phyloP scores from a whole-genome alignment of 2,888 invertebrate species.

The Dioctria rufipes region DNA sequence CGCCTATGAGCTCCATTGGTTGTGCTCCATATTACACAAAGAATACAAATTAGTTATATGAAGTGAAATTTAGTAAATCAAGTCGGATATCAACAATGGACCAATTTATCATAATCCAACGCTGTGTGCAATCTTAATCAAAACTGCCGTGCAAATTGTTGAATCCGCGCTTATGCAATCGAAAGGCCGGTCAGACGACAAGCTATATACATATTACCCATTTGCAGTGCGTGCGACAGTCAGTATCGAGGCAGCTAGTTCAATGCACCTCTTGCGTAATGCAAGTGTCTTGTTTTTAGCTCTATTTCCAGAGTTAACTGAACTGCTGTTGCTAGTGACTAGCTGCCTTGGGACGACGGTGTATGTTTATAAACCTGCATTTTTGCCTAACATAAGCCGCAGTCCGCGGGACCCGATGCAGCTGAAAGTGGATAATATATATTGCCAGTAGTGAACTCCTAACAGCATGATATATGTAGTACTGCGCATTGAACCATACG shows the following conservation, averaged over 20 bases:
- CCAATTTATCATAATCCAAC: constrained; percentile 39
- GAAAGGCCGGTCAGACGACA: constrained; percentile 51
- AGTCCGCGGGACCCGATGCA: not conserved
- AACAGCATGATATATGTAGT: not conserved
- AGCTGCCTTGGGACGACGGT: not conserved
- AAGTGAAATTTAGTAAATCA: constrained; percentile 35
- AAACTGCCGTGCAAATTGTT: constrained; percentile 49
- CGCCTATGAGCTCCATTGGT: too few species aligned
- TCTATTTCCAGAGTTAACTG: constrained; percentile 26
- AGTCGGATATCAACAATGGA: constrained; percentile 47
- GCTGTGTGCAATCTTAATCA: constrained; percentile 48
- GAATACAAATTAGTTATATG: constrained; percentile 29
- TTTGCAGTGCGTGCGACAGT: constrained; percentile 33
- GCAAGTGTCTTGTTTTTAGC: constrained; percentile 44
- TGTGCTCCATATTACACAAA: too few species aligned
- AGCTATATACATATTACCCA: constrained; percentile 7
- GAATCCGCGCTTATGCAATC: constrained; percentile 50
- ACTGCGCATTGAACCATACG: not conserved
- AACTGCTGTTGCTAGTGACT: constrained; percentile 6
- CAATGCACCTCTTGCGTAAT: constrained; percentile 53
- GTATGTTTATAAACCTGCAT: constrained; percentile 24
- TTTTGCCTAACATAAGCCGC: constrained; percentile 32
- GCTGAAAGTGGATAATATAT: constrained; percentile 1
- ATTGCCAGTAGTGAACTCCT: not conserved
- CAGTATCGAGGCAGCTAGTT: constrained; percentile 45